phyloP scores from a whole-genome alignment of 2,113 vertebrate species.

The Cygnus atratus region DNA sequence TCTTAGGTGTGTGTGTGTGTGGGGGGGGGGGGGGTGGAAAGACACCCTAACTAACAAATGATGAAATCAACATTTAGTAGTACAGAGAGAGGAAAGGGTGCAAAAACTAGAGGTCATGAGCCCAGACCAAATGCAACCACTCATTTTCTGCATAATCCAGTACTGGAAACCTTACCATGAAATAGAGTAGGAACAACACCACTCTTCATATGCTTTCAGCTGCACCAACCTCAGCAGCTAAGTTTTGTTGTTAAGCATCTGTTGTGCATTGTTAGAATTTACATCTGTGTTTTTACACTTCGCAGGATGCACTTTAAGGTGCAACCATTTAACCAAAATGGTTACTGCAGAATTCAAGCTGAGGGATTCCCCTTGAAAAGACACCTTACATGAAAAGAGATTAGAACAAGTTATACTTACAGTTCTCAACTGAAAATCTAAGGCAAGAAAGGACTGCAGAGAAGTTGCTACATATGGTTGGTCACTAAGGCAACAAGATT shows the following conservation, averaged over 20 bases:
- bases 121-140: neutral
- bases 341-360: neutral
- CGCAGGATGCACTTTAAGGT: neutral
- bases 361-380: neutral
- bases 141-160: neutral
- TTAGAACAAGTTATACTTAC: neutral
- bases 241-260: neutral
- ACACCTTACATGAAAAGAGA: neutral
- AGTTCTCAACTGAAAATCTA: neutral
- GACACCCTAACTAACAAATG: neutral
- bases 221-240: neutral
- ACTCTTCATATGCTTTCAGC: neutral
- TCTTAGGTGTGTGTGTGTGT: too few species aligned
- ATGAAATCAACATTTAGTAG: neutral
- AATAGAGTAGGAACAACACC: neutral
- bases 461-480: neutral
- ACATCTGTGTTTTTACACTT: neutral
- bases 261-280: neutral
- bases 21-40: accelerated
- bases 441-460: neutral
- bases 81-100: neutral
- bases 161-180: neutral
- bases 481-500: neutral
- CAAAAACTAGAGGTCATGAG: neutral
- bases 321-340: too few species aligned